Conservation (phyloP, 1,140 invertebrate species). For the Lasioglossum baleicum region DNA sequence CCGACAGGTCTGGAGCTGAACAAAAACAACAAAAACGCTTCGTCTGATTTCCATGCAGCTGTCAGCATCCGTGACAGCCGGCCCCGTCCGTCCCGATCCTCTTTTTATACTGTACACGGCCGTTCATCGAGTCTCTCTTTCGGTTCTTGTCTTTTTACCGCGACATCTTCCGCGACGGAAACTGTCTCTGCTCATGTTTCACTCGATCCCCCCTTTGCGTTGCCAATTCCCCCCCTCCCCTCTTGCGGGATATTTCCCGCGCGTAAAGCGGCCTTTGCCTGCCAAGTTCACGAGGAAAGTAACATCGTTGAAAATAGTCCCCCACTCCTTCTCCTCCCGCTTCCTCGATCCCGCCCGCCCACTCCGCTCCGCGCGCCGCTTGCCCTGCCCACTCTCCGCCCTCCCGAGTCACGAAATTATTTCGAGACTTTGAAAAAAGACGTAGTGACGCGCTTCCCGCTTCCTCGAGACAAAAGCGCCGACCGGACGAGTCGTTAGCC, state of each 20-base stretch:
- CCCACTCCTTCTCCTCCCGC: too few relatives aligned
- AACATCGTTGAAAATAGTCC: neutral
- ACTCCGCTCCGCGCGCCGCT: neutral
- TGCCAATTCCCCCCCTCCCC: too few relatives aligned
- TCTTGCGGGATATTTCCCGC: neutral
- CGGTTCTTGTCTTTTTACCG: neutral
- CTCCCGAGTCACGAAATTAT: neutral
- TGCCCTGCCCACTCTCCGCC: neutral
- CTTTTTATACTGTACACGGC: neutral
- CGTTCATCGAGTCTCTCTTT: conserved; percentile 2
- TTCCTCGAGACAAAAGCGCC: too few relatives aligned
- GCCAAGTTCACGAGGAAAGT: conserved; percentile 40
- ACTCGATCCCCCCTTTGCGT: neutral
- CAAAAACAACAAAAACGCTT: conserved; percentile 55
- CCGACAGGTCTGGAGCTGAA: conserved; percentile 28
- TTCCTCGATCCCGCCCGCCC: too few relatives aligned
- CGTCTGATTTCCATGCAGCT: conserved; percentile 74
- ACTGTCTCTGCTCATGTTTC: too few relatives aligned
- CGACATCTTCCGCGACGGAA: neutral
- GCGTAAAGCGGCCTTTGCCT: neutral
- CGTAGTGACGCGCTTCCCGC: neutral
- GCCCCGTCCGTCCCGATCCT: conserved; percentile 17
- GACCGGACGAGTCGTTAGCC: neutral
- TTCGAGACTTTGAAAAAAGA: conserved; percentile 5
- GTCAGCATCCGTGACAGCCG: conserved; percentile 72